Conservation (phyloP, 2,797 vertebrate genomes). For the Lophotriccus pileatus region DNA sequence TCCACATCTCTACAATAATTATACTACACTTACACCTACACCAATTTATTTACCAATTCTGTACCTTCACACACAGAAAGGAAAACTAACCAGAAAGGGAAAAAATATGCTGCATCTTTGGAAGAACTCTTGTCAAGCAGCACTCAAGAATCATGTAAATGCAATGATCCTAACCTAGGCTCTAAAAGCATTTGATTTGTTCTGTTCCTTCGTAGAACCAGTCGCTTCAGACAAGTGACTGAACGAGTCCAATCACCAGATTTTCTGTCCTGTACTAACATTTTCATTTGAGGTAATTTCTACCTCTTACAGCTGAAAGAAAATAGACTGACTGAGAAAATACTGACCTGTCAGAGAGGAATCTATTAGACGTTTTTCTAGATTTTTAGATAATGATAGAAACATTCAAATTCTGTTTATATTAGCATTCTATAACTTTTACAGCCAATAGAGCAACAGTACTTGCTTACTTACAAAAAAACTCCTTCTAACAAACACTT, state of each 20-base stretch:
- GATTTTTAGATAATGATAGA: neutral
- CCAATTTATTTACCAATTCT: neutral
- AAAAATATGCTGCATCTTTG: neutral
- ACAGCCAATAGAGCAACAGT: neutral
- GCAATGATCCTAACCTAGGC: neutral
- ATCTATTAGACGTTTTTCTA: neutral
- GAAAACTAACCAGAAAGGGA: neutral
- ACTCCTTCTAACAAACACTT: neutral
- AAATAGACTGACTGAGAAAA: neutral
- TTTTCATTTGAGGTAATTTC: neutral
- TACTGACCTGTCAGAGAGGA: neutral
- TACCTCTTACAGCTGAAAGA: neutral
- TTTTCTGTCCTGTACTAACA: neutral
- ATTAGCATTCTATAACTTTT: neutral
- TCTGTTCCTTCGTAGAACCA: neutral
- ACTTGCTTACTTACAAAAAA: neutral
- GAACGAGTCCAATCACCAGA: neutral
- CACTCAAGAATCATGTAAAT: neutral
- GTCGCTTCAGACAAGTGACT: neutral
- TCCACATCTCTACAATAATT: neutral
- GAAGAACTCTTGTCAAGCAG: neutral
- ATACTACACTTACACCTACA: neutral
- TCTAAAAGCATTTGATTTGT: neutral
- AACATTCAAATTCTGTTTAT: neutral
- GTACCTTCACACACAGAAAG: neutral